Base-by-base conservation (phyloP, 2,797 vertebrate species). In the Danio albolineatus region DNA sequence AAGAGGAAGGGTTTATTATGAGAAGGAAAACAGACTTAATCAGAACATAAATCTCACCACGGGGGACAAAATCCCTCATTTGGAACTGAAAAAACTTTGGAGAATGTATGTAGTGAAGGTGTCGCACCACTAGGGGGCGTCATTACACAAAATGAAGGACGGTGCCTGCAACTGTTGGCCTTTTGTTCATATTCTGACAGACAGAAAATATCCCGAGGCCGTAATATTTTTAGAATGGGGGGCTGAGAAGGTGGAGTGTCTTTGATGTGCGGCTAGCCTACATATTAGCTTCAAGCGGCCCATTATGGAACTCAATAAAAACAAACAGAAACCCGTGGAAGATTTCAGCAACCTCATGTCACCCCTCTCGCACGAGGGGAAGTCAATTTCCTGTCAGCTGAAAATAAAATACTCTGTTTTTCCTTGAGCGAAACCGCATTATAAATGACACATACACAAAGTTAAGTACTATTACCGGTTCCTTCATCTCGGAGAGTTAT, bases 381-480 rank as follows among this genome's bases (percentile, higher is more conserved):
- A 76, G 79, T 88, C 86, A 90, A 89, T 91, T 93, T 93, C 90
- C 90, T 91, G 85, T 91, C 86, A 88, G 88, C 80, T 78, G 82
- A 72, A 77, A 89, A 85, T 85, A 85, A 90, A 89, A 88, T 79
- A 80, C 70, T 81, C 38, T 54, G 65, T 72, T 85, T 83, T 82
- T 64, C 71, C 83, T 48, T 60, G 81, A 79, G 41, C 21, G 41
- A 51, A 87, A 85, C 65, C 60, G 9, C 82, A 81, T 82, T 86
- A 82, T 85, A 88, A 91, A 85, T 71, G 76, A 88, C 79, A 87
- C 73, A 85, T 83, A 86, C 65, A 78, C 85, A 85, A 89, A 87
- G 57, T 80, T 81, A 84, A 82, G 82, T 82, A 82, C 87, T 89
- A 92, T 90, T 90, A 89, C 85, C 78, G 72, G 81, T 80, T 59